These are phyloP conservation scores for Astyanax mexicanus DNA, from an alignment of 2,797 vertebrate species.

Conservation along the genomic window DNA sequence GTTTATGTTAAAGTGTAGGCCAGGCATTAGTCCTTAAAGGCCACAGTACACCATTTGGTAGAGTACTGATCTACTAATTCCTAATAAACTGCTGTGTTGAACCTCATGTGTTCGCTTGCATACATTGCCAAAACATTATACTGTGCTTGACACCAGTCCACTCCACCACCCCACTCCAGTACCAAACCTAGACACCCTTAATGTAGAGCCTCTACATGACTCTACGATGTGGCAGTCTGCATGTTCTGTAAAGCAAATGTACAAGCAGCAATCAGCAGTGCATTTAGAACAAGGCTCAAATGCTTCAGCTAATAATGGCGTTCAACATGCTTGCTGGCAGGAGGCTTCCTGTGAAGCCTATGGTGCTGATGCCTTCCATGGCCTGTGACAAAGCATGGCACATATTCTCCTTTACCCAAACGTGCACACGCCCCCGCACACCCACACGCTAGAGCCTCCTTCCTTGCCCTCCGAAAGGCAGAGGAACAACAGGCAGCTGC, in stretches of 20 bases:
- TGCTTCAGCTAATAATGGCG: neutral
- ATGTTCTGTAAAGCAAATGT: neutral
- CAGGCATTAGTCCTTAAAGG: neutral
- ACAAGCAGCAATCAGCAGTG: neutral
- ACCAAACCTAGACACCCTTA: neutral
- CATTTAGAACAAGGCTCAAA: neutral
- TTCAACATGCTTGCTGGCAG: neutral
- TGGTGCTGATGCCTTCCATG: neutral
- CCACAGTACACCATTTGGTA: neutral
- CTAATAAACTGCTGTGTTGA: too few species aligned
- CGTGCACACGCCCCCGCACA: conserved; percentile 29
- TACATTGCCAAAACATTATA: neutral
- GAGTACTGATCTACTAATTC: neutral
- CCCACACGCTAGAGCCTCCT: conserved; percentile 32
- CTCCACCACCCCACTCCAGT: neutral
- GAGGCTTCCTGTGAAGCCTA: conserved; percentile 6
- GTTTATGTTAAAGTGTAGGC: too few species aligned
- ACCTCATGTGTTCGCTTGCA: too few species aligned
- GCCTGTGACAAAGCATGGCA: conserved; percentile 22
- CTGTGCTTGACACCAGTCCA: neutral
- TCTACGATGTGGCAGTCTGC: neutral
- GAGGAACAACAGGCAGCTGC: conserved; percentile 29
- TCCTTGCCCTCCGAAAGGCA: conserved; percentile 21
- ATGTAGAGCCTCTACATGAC: neutral
- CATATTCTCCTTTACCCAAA: conserved; percentile 32